Base-by-base conservation (phyloP, 2,797 vertebrate species). In the Danio choprae region DNA sequence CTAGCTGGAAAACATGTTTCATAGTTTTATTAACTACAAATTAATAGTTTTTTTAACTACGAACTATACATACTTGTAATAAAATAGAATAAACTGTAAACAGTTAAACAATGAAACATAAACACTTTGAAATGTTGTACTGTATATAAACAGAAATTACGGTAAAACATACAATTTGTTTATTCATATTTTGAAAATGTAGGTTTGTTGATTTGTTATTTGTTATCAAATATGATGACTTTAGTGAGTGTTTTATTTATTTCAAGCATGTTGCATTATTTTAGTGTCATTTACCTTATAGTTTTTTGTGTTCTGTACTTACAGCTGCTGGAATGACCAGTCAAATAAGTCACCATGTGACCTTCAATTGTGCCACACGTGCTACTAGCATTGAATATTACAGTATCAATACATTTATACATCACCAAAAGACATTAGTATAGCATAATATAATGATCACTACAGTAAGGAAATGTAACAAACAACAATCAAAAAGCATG, bases 261-360 rank as follows among this genome's bases (percentile, higher is more conserved):
- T 4, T 13, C 13, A 70, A 8, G 67, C 16, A 40, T 20, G 11
- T 70, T 13, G 36, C 68, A 15, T 41, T 53, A 12, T 70, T 18
- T 20, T 4, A 41, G 6, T 40, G 67, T 5, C 6, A 6, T n/a
- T n/a, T 18, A 4, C 48, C 4, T 18, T 10, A 7, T 20, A n/a
- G 36, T 40, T 11, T 70, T 53, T 40, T 40, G 6, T 40, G 22
- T 38, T 15, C 4, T 55, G 29, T 53, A 8, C 8, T 36, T 70
- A 40, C 36, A 70, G 68, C 40, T 38, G 38, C 48, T 40, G 10
- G 48, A 53, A 29, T 29, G 50, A 70, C 36, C 68, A 70, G n/a
- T n/a, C n/a, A n/a, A n/a, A 41, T 36, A 68, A 50, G 65, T 50
- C 15, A 68, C n/a, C 20, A 36, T 10, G 51, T 18, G 65, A 8